phyloP scores from a whole-genome alignment of 2,797 vertebrate species.

The Lutjanus argentimaculatus region DNA sequence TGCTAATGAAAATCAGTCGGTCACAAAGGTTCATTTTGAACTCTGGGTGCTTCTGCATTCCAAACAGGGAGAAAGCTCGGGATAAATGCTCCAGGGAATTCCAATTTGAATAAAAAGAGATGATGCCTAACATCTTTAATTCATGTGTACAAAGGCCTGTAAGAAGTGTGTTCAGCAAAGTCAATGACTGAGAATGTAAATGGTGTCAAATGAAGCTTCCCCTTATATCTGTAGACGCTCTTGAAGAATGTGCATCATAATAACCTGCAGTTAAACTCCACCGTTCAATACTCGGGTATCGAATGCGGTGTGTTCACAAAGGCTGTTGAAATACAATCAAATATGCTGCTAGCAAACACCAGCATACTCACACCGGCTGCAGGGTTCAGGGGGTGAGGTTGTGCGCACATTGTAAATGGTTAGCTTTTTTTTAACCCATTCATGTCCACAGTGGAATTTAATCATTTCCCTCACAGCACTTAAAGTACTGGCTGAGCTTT shows the following conservation, averaged over 20 bases:
- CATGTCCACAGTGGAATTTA: no score
- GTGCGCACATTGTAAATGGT: not conserved
- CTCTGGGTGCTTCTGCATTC: conserved; percentile 63
- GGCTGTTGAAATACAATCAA: not conserved
- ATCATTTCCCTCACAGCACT: no score
- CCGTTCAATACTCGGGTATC: not conserved
- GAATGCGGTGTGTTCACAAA: conserved; percentile 14
- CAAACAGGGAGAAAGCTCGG: conserved; percentile 64
- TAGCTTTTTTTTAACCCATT: not conserved
- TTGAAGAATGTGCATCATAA: conserved; percentile 27
- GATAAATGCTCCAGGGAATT: conserved; percentile 73
- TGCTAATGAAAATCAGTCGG: conserved; percentile 71
- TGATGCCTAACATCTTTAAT: conserved; percentile 79
- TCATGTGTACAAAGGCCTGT: conserved; percentile 70
- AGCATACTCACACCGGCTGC: not conserved
- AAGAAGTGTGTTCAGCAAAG: conserved; percentile 67
- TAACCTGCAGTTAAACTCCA: not conserved
- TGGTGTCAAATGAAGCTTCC: conserved; percentile 55
- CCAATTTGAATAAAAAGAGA: conserved; percentile 79
- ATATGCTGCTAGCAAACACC: not conserved
- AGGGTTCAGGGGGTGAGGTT: not conserved
- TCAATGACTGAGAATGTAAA: conserved; percentile 58
- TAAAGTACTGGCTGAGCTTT: no score
- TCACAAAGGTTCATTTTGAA: conserved; percentile 73
- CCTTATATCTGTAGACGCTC: not conserved